phyloP scores from a whole-genome alignment of 2,113 vertebrate species.

The Heliornis fulica region DNA sequence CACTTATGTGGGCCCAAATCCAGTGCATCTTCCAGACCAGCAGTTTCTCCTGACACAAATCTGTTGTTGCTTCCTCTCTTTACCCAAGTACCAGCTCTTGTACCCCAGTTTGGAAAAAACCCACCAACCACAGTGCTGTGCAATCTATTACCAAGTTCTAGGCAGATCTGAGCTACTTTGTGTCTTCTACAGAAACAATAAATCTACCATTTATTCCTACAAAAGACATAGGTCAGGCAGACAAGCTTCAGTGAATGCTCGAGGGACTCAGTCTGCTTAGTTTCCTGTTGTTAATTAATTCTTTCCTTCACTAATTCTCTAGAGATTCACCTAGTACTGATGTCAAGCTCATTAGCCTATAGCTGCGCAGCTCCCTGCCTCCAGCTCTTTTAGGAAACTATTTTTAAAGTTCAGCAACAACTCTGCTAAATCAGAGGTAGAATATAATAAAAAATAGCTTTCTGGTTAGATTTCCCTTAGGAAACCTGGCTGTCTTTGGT shows the following conservation, averaged over 20 bases:
- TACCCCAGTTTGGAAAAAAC: background rate
- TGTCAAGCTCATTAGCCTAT: constrained; percentile 1
- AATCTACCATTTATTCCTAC: background rate
- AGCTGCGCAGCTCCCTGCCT: background rate
- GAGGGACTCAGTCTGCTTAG: background rate
- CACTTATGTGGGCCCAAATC: background rate
- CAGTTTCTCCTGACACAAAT: background rate
- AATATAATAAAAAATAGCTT: background rate
- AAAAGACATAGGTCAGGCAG: background rate
- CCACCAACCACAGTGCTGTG: background rate
- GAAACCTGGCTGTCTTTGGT: background rate
- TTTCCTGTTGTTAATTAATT: constrained; percentile 40
- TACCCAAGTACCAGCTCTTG: background rate
- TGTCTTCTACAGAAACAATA: background rate
- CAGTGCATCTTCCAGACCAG: background rate
- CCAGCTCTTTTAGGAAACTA: background rate
- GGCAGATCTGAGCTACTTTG: background rate
- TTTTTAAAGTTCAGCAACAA: background rate
- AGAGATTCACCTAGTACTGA: background rate
- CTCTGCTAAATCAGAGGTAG: background rate
- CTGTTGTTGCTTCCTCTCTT: background rate
- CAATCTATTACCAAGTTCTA: background rate
- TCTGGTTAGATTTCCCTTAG: background rate
- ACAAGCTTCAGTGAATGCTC: background rate
- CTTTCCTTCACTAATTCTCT: background rate